Evolutionary conservation across 2,113 vertebrate genomes (phyloP).

Genomic region (Chiloscyllium plagiosum): DNA sequence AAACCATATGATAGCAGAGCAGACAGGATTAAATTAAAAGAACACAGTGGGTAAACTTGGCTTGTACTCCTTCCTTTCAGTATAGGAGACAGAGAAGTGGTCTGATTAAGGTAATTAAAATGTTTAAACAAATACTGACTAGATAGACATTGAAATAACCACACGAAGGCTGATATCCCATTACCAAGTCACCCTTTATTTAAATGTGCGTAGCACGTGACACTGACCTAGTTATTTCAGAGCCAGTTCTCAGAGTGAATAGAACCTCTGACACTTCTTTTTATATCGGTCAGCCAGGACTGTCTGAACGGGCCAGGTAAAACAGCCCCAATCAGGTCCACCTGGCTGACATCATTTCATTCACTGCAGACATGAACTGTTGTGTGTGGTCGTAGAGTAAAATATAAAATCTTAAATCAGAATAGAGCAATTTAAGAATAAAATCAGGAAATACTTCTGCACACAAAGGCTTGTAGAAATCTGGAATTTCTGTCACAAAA

Average conservation of each 20-base stretch:
- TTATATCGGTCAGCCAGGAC: too few relatives aligned
- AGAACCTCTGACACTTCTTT: too few relatives aligned
- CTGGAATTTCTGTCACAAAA: background rate
- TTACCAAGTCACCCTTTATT: too few relatives aligned
- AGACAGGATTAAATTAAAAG: background rate
- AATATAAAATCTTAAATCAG: background rate
- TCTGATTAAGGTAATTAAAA: background rate
- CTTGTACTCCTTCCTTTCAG: background rate
- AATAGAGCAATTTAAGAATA: background rate
- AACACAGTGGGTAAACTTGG: background rate
- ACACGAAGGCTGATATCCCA: too few relatives aligned
- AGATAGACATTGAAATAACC: background rate
- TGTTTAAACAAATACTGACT: background rate
- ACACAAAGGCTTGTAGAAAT: background rate
- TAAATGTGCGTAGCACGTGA: too few relatives aligned
- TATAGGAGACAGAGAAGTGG: background rate
- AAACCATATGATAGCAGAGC: background rate
- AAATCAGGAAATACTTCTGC: background rate
- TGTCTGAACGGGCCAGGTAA: too few relatives aligned
- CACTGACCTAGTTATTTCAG: too few relatives aligned
- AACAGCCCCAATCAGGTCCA: too few relatives aligned
- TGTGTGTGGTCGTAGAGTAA: background rate
- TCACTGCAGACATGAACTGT: background rate
- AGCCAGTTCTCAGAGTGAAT: too few relatives aligned
- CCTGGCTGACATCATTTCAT: too few relatives aligned